Evolutionary conservation across 2,888 invertebrate species (phyloP).

Genomic region (Philhelius pedissequus): DNA sequence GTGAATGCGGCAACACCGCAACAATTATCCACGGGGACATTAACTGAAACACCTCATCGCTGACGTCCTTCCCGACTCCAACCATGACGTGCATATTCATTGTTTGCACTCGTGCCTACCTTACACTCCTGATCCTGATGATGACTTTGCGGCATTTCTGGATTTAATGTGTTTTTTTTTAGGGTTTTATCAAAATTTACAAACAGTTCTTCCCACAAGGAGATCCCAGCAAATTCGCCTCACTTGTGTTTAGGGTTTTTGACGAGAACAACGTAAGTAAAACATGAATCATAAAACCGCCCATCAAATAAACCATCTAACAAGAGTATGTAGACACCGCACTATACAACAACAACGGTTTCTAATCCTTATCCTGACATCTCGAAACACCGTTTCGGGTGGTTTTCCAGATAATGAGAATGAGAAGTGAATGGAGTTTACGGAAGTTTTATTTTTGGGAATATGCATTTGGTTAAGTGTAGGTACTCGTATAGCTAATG

Average conservation of each 20-base stretch:
- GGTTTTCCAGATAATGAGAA: neutral
- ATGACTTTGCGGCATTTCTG: conserved; percentile 27
- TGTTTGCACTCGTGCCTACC: conserved; percentile 13
- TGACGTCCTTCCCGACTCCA: neutral
- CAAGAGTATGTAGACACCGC: too few relatives aligned
- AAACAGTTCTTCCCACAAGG: conserved; percentile 99
- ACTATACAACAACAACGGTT: neutral
- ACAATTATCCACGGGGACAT: conserved; percentile 31
- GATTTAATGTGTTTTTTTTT: conserved; percentile 41
- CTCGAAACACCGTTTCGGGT: neutral
- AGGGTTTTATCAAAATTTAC: conserved; percentile 99
- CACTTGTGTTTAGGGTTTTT: conserved; percentile 98
- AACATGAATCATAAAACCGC: neutral
- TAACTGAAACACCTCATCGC: conserved; percentile 20
- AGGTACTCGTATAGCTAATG: neutral
- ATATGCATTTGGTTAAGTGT: neutral
- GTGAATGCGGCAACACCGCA: conserved; percentile 30
- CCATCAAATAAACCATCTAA: neutral
- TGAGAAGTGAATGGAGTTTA: neutral
- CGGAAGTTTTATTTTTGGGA: neutral
- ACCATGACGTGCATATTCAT: conserved; percentile 14
- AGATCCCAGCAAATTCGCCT: conserved; percentile 99
- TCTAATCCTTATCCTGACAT: neutral
- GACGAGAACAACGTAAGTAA: conserved; percentile 97
- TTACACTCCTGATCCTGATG: neutral